Base-by-base conservation (phyloP, 1,140 invertebrate genomes). In the Asobara japonica region DNA sequence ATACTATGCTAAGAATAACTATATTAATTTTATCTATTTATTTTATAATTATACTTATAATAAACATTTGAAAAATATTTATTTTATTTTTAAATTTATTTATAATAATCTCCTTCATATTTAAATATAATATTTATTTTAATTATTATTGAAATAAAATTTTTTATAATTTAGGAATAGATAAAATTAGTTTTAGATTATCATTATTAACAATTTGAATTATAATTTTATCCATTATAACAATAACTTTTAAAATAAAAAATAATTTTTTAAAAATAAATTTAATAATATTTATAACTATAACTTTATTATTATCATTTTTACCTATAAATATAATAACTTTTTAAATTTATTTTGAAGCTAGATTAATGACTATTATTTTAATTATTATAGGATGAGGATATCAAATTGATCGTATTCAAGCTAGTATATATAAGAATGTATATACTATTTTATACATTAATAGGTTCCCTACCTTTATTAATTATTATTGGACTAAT, bases 401-500 rank as follows among this genome's bases (percentile, higher is more conserved):
- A 0, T 89, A 89, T 86, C 90, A 91, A 76, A 89, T 89, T 80
- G 90, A 91, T 72, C 89, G 89, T 33, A 72, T 90, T 72, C 87
- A 89, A 78, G 89, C 89, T 29, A 86, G 87, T 4, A 74, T 90
- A 79, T 91, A n/a, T n/a, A n/a, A n/a, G n/a, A n/a, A n/a, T n/a
- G n/a, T n/a, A 91, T 88, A 83, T 91, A 82, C 85, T 91, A 80
- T 90, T 91, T 88, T 91, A 91, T 88, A 91, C 90, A 73, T 84
- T 91, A 80, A 84, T 89, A 80, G 87, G 86, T 77, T 91, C 90
- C 79, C 85, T 91, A 74, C 90, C 90, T 16, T 16, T 69, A 88
- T 88, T 87, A 65, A n/a, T 83, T 87, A 82, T 83, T 82, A 81
- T 86, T 81, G 78, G 80, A 78, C 72, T 74, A 75, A 78, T 80